Conservation (phyloP, 2,888 invertebrate species). For the Hemaris fuciformis region DNA sequence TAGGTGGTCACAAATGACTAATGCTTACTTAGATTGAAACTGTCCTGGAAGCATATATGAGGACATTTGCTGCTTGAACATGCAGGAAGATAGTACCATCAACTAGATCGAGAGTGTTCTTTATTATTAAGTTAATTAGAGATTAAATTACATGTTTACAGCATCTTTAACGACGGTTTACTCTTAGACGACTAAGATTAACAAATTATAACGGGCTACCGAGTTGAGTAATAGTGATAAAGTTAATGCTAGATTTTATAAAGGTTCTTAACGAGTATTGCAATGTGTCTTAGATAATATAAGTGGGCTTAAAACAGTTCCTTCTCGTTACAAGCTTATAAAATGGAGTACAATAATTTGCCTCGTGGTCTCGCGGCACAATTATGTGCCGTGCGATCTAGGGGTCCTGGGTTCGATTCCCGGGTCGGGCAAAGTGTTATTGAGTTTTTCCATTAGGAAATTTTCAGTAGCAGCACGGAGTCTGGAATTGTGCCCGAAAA, state of each 20-base stretch:
- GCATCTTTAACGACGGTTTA: not conserved
- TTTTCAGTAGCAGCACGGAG: no score
- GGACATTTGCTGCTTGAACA: not conserved
- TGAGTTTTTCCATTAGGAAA: no score
- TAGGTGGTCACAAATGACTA: not conserved
- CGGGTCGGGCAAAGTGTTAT: no score
- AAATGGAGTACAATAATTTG: no score
- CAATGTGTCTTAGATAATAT: not conserved
- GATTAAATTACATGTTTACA: not conserved
- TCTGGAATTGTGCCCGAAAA: no score
- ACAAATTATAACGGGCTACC: not conserved
- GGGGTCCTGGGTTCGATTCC: no score
- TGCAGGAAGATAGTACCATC: not conserved
- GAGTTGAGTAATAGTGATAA: not conserved
- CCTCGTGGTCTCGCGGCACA: no score
- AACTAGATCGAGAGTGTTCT: not conserved
- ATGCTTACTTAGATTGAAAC: slow-evolving; percentile 1
- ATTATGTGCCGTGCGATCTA: no score
- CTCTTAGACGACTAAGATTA: not conserved
- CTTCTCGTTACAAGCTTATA: no score
- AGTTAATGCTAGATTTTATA: not conserved
- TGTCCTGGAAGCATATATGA: not conserved
- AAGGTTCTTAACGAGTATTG: not conserved
- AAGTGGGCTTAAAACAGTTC: not conserved
- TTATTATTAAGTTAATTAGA: slow-evolving; percentile 2